Evolutionary conservation across 2,888 invertebrate genomes (phyloP), one percentile per base, ranked within the genome.

Genomic region (Trisateles emortualis): DNA sequence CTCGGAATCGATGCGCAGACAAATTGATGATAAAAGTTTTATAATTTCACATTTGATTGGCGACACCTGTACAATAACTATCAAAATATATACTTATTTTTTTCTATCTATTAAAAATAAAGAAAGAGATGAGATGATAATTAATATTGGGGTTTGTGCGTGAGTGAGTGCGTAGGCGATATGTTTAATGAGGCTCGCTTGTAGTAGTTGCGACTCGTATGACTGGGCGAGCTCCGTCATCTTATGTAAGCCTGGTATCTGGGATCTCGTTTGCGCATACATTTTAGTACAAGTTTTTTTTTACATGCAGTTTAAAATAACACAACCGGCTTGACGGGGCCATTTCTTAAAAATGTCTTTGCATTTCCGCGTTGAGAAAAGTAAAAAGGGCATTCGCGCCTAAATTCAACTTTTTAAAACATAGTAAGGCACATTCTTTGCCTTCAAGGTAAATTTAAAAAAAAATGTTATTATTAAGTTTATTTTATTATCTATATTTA

Each of bases 311-410:
- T 85, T 88, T 83, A 84, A 88, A 89, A 89, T 88, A 86, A 88
- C 81, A 65, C 74, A 87, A 90, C 90, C 88, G 84, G 91, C 83
- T 86, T 75, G 86, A 86, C 87, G 59, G 69, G 86, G 73, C 79
- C 80, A 81, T 85, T 86, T 87, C 82, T 87, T 86, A 83, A 88
- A 88, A 86, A 78, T 81, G 76, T 83, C 87, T 86, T 87, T 87
- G 86, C 88, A 87, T 92, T 92, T 92, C 91, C 92, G 88, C 86
- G 78, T 90, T 81, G 74, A 80, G 81, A 87, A 88, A 88, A 86
- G 78, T 84, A 86, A 87, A 87, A 87, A 86, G 82, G 82, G 78
- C 84, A 83, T 88, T 88, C 83, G 83, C 83, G 86, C 80, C 84
- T 81, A 82, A 88, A 76, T 78, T 56, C 50, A 68, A 38, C 42